phyloP scores from a whole-genome alignment of 1,140 invertebrate species.

The Zaprionus davidi region DNA sequence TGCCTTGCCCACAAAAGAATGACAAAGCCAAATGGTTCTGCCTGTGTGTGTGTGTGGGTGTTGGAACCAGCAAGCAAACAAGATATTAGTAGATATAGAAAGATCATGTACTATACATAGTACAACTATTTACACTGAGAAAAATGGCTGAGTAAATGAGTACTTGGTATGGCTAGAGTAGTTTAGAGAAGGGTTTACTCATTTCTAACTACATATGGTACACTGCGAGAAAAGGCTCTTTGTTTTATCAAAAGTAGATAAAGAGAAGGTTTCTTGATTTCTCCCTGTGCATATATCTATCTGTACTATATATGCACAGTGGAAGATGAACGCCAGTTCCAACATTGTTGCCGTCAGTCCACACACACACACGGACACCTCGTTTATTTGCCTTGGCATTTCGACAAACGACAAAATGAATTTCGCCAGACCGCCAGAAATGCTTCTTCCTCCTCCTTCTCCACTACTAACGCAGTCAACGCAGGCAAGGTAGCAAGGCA shows the following conservation, averaged over 20 bases:
- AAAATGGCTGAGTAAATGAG: background rate
- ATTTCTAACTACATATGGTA: background rate
- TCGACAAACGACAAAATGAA: slow-evolving; percentile 44
- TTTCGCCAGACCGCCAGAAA: slow-evolving; percentile 60
- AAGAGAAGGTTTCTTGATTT: background rate
- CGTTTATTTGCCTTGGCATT: slow-evolving; percentile 71
- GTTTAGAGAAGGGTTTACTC: background rate
- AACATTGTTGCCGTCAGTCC: slow-evolving; percentile 45
- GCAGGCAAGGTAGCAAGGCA: background rate
- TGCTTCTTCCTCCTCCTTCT: slow-evolving; percentile 8
- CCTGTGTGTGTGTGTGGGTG: slow-evolving; percentile 30
- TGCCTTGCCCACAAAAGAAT: slow-evolving; percentile 49
- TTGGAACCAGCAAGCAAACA: slow-evolving; percentile 57
- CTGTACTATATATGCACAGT: slow-evolving; percentile 26
- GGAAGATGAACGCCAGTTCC: slow-evolving; percentile 34
- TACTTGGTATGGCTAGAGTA: background rate
- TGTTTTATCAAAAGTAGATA: background rate
- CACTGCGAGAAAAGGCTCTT: background rate
- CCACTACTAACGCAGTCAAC: background rate
- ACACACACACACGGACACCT: slow-evolving; percentile 23
- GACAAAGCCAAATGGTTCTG: slow-evolving; percentile 44
- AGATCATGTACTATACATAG: slow-evolving; percentile 40
- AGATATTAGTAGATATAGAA: slow-evolving; percentile 37
- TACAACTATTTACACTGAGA: slow-evolving; percentile 16
- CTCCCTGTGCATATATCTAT: slow-evolving; percentile 17